These are phyloP conservation scores for Perognathus longimembris DNA, from an alignment of 2,113 vertebrate genomes.

Conservation along the genomic window DNA sequence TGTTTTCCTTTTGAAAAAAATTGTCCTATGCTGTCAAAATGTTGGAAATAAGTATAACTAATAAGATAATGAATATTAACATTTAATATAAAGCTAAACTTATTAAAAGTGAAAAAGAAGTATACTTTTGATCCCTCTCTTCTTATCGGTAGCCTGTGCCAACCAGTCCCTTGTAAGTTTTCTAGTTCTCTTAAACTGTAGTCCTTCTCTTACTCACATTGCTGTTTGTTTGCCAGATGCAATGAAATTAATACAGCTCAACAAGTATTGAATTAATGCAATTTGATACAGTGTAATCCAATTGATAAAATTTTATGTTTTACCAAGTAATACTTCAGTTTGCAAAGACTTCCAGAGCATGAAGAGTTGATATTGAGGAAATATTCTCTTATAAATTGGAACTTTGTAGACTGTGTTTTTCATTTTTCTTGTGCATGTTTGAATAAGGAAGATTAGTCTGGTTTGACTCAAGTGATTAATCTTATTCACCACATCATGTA, in stretches of 20 bases:
- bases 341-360: background rate
- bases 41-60: conserved; percentile 47
- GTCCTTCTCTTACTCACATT: background rate
- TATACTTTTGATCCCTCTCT: background rate
- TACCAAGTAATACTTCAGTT: background rate
- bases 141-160: background rate
- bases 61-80: conserved; percentile 49
- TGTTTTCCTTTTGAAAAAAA: conserved; percentile 46
- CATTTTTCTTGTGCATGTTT: background rate
- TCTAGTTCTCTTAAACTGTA: background rate
- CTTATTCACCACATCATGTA: background rate
- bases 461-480: background rate
- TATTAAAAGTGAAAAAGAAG: conserved; percentile 41
- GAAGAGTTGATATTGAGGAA: background rate
- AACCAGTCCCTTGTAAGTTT: background rate
- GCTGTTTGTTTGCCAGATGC: background rate
- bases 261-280: background rate
- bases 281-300: background rate
- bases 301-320: background rate
- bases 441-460: background rate
- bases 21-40: background rate
- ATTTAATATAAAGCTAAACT: conserved; percentile 28
- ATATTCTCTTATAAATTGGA: background rate
- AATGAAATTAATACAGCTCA: background rate
- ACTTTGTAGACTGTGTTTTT: background rate